These are phyloP conservation scores for Balearica regulorum DNA, from an alignment of 2,797 vertebrate genomes.

Conservation along the genomic window DNA sequence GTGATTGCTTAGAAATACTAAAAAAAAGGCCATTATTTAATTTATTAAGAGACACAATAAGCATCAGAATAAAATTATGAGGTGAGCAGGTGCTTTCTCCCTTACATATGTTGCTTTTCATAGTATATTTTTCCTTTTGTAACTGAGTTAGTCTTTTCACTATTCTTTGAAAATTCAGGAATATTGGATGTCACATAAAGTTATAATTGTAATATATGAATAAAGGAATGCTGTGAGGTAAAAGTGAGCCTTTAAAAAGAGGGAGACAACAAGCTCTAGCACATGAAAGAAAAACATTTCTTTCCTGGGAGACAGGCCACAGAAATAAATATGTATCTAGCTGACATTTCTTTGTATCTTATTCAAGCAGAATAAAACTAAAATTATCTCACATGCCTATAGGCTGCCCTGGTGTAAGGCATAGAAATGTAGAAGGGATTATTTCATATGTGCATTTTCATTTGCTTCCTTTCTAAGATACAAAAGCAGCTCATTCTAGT, in stretches of 20 bases:
- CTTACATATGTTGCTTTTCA: background rate
- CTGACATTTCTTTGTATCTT: constrained; percentile 20
- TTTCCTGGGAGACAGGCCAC: background rate
- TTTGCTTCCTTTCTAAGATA: background rate
- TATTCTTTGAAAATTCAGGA: background rate
- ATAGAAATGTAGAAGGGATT: background rate
- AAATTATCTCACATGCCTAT: constrained; percentile 15
- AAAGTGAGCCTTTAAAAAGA: background rate
- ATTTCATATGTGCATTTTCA: constrained; percentile 14
- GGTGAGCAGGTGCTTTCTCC: background rate
- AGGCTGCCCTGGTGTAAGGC: background rate
- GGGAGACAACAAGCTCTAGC: background rate
- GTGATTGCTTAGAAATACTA: background rate
- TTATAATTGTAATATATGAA: background rate
- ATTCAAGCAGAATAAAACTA: constrained; percentile 28
- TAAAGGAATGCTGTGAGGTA: background rate
- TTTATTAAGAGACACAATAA: background rate
- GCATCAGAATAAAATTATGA: background rate
- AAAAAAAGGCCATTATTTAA: background rate
- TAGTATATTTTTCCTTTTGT: background rate
- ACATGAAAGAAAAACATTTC: background rate
- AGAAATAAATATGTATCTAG: constrained; percentile 16
- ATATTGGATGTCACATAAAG: background rate
- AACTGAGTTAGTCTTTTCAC: background rate
- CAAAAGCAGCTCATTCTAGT: background rate